Percentiles rank a stretch among this genome's conserved stretches.
Conservation (phyloP, 92 coral and sea anemone species). For the Parazoanthus atlanticus region DNA sequence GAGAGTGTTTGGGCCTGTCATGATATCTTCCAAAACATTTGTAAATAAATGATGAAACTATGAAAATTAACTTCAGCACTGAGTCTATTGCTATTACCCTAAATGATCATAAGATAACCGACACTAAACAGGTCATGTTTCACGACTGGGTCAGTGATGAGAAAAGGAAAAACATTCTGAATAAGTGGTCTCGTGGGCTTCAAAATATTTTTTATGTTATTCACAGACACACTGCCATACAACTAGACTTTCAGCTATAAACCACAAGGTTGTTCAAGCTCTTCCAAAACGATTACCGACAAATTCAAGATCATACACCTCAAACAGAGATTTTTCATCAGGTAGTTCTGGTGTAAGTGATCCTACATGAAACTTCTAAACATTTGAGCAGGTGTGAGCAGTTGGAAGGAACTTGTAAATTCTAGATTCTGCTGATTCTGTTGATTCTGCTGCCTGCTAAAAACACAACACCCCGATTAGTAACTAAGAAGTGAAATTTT, state of each 20-base stretch:
- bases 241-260: neutral
- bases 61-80: too few relatives aligned
- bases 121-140: too few relatives aligned
- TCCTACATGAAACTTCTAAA: slow-evolving; percentile 51
- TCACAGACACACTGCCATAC: neutral
- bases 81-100: too few relatives aligned
- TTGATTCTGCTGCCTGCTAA: slow-evolving; percentile 25
- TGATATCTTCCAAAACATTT: too few relatives aligned
- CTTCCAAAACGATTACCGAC: slow-evolving; percentile 63
- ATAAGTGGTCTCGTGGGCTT: too few relatives aligned
- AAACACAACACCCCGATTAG: neutral
- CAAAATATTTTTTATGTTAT: too few relatives aligned
- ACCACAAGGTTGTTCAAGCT: slow-evolving; percentile 13
- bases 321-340: slow-evolving; percentile 43
- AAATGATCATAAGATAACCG: too few relatives aligned
- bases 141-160: too few relatives aligned
- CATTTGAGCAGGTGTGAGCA: slow-evolving; percentile 71
- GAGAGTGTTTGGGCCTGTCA: too few relatives aligned
- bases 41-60: too few relatives aligned
- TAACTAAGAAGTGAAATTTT: slow-evolving; percentile 1
- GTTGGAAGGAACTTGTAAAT: slow-evolving; percentile 60
- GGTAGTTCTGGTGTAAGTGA: slow-evolving; percentile 49
- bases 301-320: slow-evolving; percentile 65
- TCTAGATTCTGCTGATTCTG: too few relatives aligned
- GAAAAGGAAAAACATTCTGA: too few relatives aligned